Conservation (phyloP, 2,888 invertebrate species). For the Drosophila melanosoma region DNA sequence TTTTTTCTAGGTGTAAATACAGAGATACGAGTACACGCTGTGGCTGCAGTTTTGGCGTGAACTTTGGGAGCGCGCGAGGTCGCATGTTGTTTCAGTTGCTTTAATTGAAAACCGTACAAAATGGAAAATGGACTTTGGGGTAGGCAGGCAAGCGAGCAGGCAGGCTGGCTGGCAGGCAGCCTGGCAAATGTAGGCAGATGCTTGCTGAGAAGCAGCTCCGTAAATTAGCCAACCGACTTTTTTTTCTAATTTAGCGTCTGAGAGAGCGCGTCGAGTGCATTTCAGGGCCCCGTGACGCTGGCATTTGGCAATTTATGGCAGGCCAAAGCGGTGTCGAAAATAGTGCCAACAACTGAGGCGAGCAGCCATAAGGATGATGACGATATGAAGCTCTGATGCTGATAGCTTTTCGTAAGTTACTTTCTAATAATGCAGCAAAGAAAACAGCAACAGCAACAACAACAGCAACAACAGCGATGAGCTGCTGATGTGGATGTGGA, state of each 20-base stretch:
- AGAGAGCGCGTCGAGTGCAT: constrained; percentile 63
- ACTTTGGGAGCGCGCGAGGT: constrained; percentile 70
- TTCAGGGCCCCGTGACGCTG: constrained; percentile 67
- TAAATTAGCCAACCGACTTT: constrained; percentile 69
- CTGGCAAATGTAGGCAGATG: constrained; percentile 6
- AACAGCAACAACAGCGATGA: constrained; percentile 21
- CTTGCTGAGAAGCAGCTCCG: constrained; percentile 36
- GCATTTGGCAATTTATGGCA: constrained; percentile 78
- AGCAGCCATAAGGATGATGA: constrained; percentile 50
- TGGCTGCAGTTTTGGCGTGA: constrained; percentile 45
- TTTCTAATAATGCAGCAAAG: constrained; percentile 71
- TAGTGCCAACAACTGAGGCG: constrained; percentile 70
- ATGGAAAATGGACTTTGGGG: constrained; percentile 73
- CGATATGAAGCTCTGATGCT: constrained; percentile 58
- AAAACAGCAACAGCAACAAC: constrained; percentile 29
- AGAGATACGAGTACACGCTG: not conserved
- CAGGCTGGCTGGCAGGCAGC: not conserved
- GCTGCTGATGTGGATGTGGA: constrained; percentile 55
- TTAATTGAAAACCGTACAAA: constrained; percentile 76
- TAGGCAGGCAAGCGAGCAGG: constrained; percentile 19
- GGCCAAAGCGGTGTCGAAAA: constrained; percentile 78
- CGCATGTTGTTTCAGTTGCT: constrained; percentile 59
- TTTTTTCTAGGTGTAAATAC: constrained; percentile 3
- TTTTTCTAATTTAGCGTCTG: constrained; percentile 66
- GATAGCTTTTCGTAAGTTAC: constrained; percentile 73